Evolutionary conservation across 2,888 invertebrate species (phyloP).

Genomic region (Harpagoxenus sublaevis): DNA sequence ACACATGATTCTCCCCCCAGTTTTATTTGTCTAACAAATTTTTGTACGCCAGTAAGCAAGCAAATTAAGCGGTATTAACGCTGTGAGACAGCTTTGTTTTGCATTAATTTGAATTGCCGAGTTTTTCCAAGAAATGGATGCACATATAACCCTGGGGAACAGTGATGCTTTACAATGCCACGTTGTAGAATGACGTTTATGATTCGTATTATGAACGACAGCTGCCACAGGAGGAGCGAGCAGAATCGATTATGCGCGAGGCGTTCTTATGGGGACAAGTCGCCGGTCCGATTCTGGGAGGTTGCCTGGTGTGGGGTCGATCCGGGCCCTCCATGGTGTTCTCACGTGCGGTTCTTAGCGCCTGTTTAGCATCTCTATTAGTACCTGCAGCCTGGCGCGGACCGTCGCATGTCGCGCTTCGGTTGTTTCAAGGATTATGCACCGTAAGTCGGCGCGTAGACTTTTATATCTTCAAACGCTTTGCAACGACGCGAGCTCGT

Average conservation of each 20-base stretch:
- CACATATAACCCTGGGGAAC: background rate
- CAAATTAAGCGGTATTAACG: background rate
- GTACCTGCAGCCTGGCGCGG: constrained; percentile 88
- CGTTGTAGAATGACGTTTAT: background rate
- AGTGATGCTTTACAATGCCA: background rate
- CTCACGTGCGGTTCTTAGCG: constrained; percentile 87
- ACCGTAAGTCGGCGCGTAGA: constrained; percentile 84
- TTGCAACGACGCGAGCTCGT: constrained; percentile 1
- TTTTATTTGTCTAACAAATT: constrained; percentile 5
- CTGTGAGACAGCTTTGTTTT: background rate
- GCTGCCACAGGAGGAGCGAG: constrained; percentile 87
- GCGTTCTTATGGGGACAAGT: constrained; percentile 88
- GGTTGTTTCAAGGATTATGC: constrained; percentile 88
- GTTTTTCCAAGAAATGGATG: background rate
- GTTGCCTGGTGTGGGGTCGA: constrained; percentile 87
- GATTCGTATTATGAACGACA: constrained; percentile 57
- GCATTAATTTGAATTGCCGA: background rate
- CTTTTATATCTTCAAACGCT: background rate
- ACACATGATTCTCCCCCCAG: background rate
- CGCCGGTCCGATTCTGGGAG: constrained; percentile 87
- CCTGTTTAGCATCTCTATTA: constrained; percentile 87
- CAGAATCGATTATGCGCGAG: constrained; percentile 88
- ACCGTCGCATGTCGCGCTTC: constrained; percentile 88
- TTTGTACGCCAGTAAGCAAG: background rate
- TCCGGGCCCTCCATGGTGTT: constrained; percentile 88